Conservation (phyloP, 2,797 vertebrate species). For the Urosaurus nigricauda region DNA sequence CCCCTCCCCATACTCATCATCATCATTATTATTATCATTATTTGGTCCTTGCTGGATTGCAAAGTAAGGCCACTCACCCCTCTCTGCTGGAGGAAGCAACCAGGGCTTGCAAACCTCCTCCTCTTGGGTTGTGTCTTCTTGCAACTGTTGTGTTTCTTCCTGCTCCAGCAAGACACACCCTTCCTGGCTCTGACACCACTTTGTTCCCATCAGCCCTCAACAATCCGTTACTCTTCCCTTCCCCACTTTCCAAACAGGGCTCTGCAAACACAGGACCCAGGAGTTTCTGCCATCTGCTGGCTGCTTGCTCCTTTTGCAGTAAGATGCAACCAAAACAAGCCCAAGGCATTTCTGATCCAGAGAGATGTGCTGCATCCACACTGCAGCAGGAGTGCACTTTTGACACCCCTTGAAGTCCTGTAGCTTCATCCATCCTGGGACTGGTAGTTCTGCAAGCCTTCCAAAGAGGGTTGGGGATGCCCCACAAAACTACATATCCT, state of each 20-base stretch:
- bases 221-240: neutral
- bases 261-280: rapidly evolving
- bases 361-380: too few relatives aligned
- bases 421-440: too few relatives aligned
- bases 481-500: too few relatives aligned
- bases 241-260: neutral
- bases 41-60: neutral
- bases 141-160: slow-evolving; percentile 1
- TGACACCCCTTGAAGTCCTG: too few relatives aligned
- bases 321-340: too few relatives aligned
- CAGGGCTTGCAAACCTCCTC: neutral
- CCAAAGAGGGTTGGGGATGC: too few relatives aligned
- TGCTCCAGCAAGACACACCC: neutral
- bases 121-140: too few relatives aligned
- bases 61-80: neutral
- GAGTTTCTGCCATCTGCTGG: slow-evolving; percentile 4
- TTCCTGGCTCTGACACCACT: slow-evolving; percentile 25
- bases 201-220: slow-evolving; percentile 37
- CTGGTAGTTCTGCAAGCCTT: too few relatives aligned
- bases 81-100: neutral
- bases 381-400: too few relatives aligned
- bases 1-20: neutral
- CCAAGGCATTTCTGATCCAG: too few relatives aligned
- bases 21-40: too few relatives aligned
- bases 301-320: neutral